Conservation (phyloP, 2,888 invertebrate genomes). For the Noctua janthe region DNA sequence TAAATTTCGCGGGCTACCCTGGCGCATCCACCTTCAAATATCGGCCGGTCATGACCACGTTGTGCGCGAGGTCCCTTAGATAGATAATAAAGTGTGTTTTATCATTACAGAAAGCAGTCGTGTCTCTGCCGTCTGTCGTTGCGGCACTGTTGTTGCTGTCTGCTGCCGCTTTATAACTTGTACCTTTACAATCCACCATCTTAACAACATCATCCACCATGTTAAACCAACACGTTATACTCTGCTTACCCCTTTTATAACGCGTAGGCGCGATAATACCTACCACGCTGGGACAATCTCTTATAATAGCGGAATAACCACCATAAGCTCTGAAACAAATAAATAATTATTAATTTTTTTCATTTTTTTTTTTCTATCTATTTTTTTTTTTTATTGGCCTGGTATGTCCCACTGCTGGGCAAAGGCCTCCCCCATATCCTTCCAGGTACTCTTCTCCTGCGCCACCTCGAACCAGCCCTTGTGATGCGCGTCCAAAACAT, state of each 20-base stretch:
- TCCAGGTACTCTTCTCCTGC: too few relatives aligned
- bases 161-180: neutral
- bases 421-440: too few relatives aligned
- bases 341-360: neutral
- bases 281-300: neutral
- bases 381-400: too few relatives aligned
- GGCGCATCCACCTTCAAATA: too few relatives aligned
- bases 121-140: neutral
- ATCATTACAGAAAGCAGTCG: neutral
- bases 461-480: too few relatives aligned
- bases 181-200: neutral
- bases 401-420: too few relatives aligned
- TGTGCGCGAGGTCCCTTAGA: too few relatives aligned
- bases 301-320: slow-evolving; percentile 5
- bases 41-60: too few relatives aligned
- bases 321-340: slow-evolving; percentile 28
- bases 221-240: neutral
- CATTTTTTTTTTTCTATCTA: too few relatives aligned
- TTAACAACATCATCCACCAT: neutral
- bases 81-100: too few relatives aligned
- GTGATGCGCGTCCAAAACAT: too few relatives aligned
- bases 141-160: neutral
- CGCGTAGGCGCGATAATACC: slow-evolving; percentile 18
- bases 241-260: neutral
- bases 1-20: too few relatives aligned